Base-by-base conservation (phyloP, 2,113 vertebrate genomes). In the Mesembrinibis cayennensis region DNA sequence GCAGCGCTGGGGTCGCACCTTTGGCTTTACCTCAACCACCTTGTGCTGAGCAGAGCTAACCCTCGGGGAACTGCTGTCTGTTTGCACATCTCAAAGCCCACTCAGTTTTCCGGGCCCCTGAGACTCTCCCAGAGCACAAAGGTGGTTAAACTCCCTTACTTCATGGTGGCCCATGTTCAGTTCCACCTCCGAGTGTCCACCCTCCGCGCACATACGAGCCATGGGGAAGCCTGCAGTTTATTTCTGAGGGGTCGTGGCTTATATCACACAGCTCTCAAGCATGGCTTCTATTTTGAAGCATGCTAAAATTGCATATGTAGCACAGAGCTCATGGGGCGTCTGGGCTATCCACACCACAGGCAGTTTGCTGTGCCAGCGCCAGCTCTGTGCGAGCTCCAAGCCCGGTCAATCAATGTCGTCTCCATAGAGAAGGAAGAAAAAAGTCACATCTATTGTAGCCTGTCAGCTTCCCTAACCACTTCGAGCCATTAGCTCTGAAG, bases 231-330 rank as follows among this genome's bases (percentile, higher is more conserved):
- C 69, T 87, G 53, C 58, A 53, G 19, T 34, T 85, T 86, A 27
- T 72, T 93, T 91, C 45, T 77, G 44, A 82, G 74, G 65, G 49
- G 66, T 87, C 47, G 50, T 0, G 2, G 66, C 58, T 93, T 32
- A 3, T 23, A 87, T 76, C 45, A 30, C 56, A 53, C 34, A 70
- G 82, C 74, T 90, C 53, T 70, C 25, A n/a, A 92, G 70, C 32
- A 77, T 38, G 25, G 65, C 91, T 80, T 66, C 92, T 95, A 66
- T 88, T 90, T 95, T 80, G 77, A 93, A 82, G 27, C 36, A 7
- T 19, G 53, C 87, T 62, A 53, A 80, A 94, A 85, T 66, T 85
- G 66, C 71, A 8, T 18, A 18, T 50, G 45, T 80, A 61, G 66
- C 67, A 56, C 34, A 44, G 45, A 80, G 58, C 70, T 96, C 15